Percentiles rank a stretch among this genome's conserved stretches.
These are phyloP conservation scores for Steromphala cineraria DNA, from an alignment of 2,888 invertebrate species.

Conservation along the genomic window DNA sequence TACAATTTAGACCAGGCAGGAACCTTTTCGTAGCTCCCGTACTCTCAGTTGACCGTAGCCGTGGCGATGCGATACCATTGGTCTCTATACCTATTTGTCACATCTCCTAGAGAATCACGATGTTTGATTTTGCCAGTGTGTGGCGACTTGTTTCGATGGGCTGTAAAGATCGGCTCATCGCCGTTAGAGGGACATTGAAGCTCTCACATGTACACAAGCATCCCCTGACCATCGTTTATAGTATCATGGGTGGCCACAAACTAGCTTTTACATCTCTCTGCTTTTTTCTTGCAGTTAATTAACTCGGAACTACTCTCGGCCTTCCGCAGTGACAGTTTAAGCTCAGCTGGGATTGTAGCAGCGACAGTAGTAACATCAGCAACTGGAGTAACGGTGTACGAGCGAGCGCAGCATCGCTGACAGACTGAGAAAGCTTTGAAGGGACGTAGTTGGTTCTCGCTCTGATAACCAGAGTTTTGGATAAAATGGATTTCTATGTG, in stretches of 20 bases:
- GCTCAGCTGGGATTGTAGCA: not conserved
- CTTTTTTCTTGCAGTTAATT: not conserved
- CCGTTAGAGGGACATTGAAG: not conserved
- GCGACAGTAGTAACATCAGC: not conserved
- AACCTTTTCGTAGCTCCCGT: no score
- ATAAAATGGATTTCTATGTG: no score
- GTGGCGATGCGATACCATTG: not conserved
- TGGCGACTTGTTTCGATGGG: not conserved
- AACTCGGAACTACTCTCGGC: not conserved
- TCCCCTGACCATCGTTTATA: not conserved
- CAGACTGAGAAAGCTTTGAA: not conserved
- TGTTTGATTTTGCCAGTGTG: slow-evolving; percentile 5
- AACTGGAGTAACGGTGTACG: not conserved
- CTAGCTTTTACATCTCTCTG: not conserved
- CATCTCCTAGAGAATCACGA: not conserved
- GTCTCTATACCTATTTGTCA: slow-evolving; percentile 9
- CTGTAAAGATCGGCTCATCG: not conserved
- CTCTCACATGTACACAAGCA: not conserved
- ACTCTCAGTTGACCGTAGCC: not conserved
- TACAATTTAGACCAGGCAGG: no score
- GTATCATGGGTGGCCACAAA: not conserved
- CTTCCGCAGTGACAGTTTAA: not conserved
- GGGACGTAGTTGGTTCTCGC: no score
- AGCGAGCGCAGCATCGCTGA: not conserved
- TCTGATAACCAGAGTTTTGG: no score